Evolutionary conservation across 2,113 vertebrate genomes (phyloP).

Genomic region (Dasyurus viverrinus): DNA sequence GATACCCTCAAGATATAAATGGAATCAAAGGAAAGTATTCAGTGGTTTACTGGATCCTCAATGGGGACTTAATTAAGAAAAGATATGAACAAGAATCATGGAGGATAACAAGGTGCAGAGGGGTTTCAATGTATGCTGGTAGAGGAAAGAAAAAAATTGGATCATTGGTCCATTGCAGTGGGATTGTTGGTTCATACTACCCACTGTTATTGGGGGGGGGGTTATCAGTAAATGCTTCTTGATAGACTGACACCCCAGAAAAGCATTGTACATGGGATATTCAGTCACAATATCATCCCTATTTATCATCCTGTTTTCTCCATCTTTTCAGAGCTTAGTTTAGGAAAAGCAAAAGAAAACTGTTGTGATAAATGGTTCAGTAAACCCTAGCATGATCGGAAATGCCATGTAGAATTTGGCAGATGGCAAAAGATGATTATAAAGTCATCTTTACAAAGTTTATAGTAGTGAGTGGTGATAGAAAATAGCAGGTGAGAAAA

Average conservation of each 20-base stretch:
- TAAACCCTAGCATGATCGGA: conserved; percentile 79
- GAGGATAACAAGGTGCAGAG: neutral
- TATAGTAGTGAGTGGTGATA: conserved; percentile 67
- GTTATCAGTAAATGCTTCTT: neutral
- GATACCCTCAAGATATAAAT: neutral
- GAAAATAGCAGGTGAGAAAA: conserved; percentile 73
- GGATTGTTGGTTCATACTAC: neutral
- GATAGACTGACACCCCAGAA: conserved; percentile 19
- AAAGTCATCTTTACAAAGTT: conserved; percentile 74
- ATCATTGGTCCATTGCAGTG: neutral
- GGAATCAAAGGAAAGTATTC: neutral
- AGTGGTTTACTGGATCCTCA: neutral
- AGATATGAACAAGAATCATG: neutral
- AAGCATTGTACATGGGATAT: conserved; percentile 65
- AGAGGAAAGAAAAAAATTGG: neutral
- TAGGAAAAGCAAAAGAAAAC: conserved; percentile 78
- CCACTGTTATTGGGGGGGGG: neutral
- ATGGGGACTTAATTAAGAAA: neutral
- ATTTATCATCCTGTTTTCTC: conserved; percentile 73
- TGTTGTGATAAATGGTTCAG: conserved; percentile 78
- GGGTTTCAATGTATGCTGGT: neutral
- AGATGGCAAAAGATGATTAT: conserved; percentile 76
- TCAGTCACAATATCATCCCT: conserved; percentile 65
- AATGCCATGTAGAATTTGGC: conserved; percentile 70
- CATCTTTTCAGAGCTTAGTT: conserved; percentile 78